A percentile compares a stretch with the other conserved stretches of the same genome.
These are phyloP conservation scores for Terebella lapidaria DNA, from an alignment of 2,888 invertebrate species.

Conservation along the genomic window DNA sequence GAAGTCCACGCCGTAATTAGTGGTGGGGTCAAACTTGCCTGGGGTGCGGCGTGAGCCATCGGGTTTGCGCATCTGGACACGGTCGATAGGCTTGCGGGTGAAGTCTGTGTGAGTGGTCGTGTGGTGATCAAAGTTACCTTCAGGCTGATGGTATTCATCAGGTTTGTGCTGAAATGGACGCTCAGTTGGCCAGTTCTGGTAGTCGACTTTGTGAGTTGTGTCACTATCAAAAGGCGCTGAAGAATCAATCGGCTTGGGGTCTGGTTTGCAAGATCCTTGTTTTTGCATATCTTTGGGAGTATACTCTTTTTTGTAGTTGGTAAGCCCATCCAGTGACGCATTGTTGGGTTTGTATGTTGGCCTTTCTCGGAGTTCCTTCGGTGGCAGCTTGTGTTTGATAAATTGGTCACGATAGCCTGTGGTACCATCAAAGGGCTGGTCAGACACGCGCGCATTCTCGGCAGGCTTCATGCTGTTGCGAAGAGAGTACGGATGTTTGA, in stretches of 20 bases:
- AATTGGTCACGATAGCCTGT: constrained; percentile 49
- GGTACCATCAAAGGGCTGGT: constrained; percentile 43
- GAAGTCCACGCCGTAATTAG: constrained; percentile 33
- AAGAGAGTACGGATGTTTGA: constrained; percentile 32
- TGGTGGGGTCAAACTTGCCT: constrained; percentile 29
- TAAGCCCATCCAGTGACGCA: constrained; percentile 43
- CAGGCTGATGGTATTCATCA: constrained; percentile 41
- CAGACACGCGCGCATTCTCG: constrained; percentile 37
- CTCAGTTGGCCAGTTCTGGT: constrained; percentile 28
- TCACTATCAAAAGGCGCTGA: constrained; percentile 46
- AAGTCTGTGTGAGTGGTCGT: constrained; percentile 45
- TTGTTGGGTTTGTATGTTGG: constrained; percentile 36
- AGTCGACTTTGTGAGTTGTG: constrained; percentile 40
- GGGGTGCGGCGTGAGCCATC: constrained; percentile 6
- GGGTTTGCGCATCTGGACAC: constrained; percentile 20
- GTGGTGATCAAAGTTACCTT: constrained; percentile 44
- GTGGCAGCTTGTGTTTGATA: constrained; percentile 42
- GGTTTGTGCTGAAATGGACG: constrained; percentile 36
- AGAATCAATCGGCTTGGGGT: constrained; percentile 40
- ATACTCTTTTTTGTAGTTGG: constrained; percentile 44
- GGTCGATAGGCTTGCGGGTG: constrained; percentile 33
- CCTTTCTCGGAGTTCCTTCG: constrained; percentile 31
- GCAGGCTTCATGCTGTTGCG: constrained; percentile 43
- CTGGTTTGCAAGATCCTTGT: constrained; percentile 44
- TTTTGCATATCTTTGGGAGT: constrained; percentile 25